Percentiles rank a stretch among this genome's conserved stretches.
Conservation (phyloP, 2,797 vertebrate genomes). For the Dryobates pubescens region DNA sequence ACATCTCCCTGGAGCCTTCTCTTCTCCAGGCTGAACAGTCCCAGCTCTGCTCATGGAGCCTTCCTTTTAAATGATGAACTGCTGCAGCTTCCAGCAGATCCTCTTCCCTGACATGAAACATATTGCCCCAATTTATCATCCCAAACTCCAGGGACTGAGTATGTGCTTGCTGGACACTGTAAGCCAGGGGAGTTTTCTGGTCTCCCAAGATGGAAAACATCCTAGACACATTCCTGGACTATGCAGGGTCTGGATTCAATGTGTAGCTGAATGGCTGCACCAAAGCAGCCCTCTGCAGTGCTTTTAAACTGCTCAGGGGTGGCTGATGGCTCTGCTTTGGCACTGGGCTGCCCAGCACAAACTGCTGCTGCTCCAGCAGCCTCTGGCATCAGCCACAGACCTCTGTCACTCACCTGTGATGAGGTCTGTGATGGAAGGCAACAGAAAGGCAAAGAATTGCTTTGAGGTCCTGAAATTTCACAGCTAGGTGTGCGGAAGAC, state of each 20-base stretch:
- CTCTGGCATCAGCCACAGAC: neutral
- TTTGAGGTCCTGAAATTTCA: neutral
- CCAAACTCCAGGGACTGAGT: neutral
- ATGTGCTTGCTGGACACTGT: neutral
- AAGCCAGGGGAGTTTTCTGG: neutral
- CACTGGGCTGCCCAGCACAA: neutral
- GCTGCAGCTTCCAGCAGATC: neutral
- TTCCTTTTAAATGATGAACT: neutral
- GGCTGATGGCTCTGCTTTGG: neutral
- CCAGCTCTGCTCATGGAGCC: neutral
- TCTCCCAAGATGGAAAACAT: conserved; percentile 6
- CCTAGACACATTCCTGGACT: conserved; percentile 29
- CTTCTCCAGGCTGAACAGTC: too few species aligned
- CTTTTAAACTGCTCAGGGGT: neutral
- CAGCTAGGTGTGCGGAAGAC: neutral
- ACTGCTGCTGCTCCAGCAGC: neutral
- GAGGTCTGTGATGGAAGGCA: neutral
- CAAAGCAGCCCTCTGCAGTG: neutral
- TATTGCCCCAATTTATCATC: neutral
- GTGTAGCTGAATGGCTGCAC: neutral
- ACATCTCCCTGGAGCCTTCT: too few species aligned
- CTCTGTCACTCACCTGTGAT: rapidly evolving
- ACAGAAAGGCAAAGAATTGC: neutral
- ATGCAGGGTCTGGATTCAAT: neutral
- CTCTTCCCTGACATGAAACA: neutral